Evolutionary conservation across 2,113 vertebrate genomes (phyloP), one percentile per base, ranked within the genome.

Genomic region (Nycticebus coucang): DNA sequence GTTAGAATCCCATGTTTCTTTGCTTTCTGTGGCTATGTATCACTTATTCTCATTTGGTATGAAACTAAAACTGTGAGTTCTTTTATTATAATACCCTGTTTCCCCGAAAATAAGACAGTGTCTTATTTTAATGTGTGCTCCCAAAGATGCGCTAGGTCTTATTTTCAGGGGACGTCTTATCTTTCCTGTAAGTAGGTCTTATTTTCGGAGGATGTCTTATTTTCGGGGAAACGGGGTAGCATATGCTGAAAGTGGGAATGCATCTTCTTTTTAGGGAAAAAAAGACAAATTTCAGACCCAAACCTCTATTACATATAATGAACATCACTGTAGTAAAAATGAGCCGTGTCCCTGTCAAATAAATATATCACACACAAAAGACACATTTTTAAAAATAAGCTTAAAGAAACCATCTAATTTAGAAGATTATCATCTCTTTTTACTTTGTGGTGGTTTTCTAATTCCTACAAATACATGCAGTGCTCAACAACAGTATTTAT

Each of bases 11-110:
- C 59, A 11, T 7, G 8, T 81, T 60, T 28, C 41, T 78, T 89
- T 93, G 62, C 41, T 77, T 91, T 78, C 50, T 90, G 53, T 91
- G 37, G 12, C 18, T 86, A 57, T 72, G 78, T 69, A 91, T 75
- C 45, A 53, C n/a, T 50, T 59, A 69, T 21, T 19, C 33, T 55
- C n/a, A 26, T 81, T 90, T 60, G 45, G 4, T 55, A 69, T 80
- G 81, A 83, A 69, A 90, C 35, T 22, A 45, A 60, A 33, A 68
- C 26, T 66, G 80, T 50, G 24, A 72, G 33, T 17, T 68, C 30
- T 87, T 84, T 69, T 72, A 50, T 50, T 50, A 50, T 50, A 90
- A 3, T 30, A n/a, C n/a, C n/a, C n/a, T n/a, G n/a, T n/a, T n/a
- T n/a, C n/a, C n/a, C n/a, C n/a, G n/a, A n/a, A n/a, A n/a, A n/a